Base-by-base conservation (phyloP, 1,140 invertebrate species). In the Trachelipus rathkii region DNA sequence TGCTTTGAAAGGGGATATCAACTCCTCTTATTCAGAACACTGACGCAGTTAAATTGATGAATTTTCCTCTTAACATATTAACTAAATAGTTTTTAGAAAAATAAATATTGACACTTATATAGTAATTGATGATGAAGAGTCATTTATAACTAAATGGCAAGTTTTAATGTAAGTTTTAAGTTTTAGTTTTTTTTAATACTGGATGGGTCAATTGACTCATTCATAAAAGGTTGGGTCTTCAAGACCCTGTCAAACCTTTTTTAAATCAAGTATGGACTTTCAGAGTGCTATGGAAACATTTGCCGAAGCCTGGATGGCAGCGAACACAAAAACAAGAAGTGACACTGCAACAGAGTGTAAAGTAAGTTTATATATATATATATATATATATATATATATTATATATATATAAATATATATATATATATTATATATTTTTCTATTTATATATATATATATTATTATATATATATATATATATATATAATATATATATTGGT, bases 201-300 rank as follows among this genome's bases (percentile, higher is more conserved):
- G 46, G 15, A 50, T 50, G 46, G 46, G 46, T 50, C 46, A 50
- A 10, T 50, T 15, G 46, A 50, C 46, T 50, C 46, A 50, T 50
- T 50, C 46, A 10, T 50, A 50, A 15, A 50, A 9, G 46, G 46
- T 9, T 9, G 46, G 46, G 46, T 9, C 46, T 50, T 15, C 9
- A 50, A 15, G 15, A 9, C 46, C 46, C 46, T 50, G 15, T 10
- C 46, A 50, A 50, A 50, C 9, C 15, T 50, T 50, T 9, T 15
- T 10, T 10, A 15, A 10, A 10, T 50, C 46, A 50, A 50, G 46
- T 10, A 96, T 96, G 94, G 94, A 96, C 91, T 95, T 95, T 90
- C 93, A 95, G 88, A 95, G 93, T 89, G 94, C 94, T 81, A 95
- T 96, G 94, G 94, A 97, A 88, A 96, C 94, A 80, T 96, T 97